phyloP scores from a whole-genome alignment of 2,797 vertebrate genomes.

The Acomys russatus region DNA sequence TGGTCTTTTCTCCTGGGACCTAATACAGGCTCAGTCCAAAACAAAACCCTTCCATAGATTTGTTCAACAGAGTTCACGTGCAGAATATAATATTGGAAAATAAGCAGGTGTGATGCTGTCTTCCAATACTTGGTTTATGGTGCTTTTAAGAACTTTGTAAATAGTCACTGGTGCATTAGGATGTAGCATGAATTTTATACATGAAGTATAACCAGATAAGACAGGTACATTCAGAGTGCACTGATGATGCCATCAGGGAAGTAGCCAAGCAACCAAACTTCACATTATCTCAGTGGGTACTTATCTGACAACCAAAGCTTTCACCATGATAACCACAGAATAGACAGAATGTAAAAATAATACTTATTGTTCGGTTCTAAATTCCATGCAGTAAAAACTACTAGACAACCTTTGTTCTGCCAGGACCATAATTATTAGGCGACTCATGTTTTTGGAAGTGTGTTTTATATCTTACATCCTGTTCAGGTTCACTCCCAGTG shows the following conservation, averaged over 20 bases:
- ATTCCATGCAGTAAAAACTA: not conserved
- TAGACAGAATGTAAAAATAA: not conserved
- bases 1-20: not conserved
- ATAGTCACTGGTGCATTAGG: not conserved
- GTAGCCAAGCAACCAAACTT: not conserved
- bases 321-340: not conserved
- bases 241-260: conserved; percentile 14
- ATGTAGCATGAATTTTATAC: not conserved
- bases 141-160: not conserved
- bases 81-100: not conserved
- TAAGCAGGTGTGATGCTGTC: not conserved
- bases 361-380: not conserved
- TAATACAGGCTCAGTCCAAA: not conserved
- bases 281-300: not conserved
- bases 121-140: not conserved
- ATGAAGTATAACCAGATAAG: not conserved
- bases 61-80: not conserved
- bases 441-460: not conserved
- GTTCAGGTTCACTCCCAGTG: not conserved
- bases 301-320: not conserved
- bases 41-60: not conserved
- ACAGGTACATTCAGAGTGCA: not conserved
- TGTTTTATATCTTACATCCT: not conserved
- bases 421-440: not conserved
- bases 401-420: not conserved